These are phyloP conservation scores for Paramormyrops kingsleyae DNA, from an alignment of 2,113 vertebrate genomes.

Conservation along the genomic window DNA sequence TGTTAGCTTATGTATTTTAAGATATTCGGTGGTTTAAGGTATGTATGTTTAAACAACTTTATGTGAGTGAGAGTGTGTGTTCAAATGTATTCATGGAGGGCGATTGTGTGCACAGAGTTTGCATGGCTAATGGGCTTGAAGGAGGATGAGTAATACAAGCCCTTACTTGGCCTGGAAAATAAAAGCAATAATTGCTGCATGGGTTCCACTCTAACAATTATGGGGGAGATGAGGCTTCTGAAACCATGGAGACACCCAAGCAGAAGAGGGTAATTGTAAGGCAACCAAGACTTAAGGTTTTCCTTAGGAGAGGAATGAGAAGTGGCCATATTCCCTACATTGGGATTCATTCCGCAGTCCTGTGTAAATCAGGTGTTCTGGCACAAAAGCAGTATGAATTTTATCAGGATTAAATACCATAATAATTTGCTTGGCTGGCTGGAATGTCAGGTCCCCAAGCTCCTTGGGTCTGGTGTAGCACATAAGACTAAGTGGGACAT, in stretches of 20 bases:
- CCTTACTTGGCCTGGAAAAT: background rate
- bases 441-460: background rate
- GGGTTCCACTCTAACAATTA: constrained; percentile 13
- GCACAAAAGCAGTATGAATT: background rate
- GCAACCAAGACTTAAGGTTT: constrained; percentile 21
- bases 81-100: background rate
- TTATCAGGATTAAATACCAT: background rate
- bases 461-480: background rate
- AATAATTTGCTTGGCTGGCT: background rate
- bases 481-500: background rate
- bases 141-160: constrained; percentile 11
- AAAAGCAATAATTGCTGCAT: constrained; percentile 14
- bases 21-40: background rate
- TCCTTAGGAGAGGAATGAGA: background rate
- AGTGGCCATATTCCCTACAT: background rate
- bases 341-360: background rate
- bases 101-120: background rate
- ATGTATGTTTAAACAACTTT: background rate
- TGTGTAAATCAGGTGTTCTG: background rate
- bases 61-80: background rate
- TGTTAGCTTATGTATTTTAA: background rate
- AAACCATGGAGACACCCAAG: constrained; percentile 40
- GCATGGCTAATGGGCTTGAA: constrained; percentile 9
- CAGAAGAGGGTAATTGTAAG: constrained; percentile 26
- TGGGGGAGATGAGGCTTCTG: constrained; percentile 30